Conservation (phyloP, 1,140 invertebrate genomes). For the Microplitis mediator region DNA sequence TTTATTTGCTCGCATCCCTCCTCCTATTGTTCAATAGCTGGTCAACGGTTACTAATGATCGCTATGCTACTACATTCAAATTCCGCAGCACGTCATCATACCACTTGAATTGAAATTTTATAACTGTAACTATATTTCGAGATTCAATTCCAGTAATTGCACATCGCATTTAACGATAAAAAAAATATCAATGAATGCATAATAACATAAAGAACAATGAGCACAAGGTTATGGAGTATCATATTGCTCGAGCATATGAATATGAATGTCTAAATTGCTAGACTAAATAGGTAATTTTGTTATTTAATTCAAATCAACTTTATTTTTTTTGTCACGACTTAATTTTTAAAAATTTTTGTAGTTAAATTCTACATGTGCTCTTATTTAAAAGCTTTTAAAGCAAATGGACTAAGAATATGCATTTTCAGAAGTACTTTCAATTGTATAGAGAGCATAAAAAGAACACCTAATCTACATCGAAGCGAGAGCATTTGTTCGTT, state of each 20-base stretch:
- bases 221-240: neutral
- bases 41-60: slow-evolving; percentile 36
- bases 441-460: slow-evolving; percentile 1
- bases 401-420: neutral
- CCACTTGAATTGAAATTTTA: neutral
- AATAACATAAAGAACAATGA: neutral
- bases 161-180: neutral
- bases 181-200: neutral
- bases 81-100: neutral
- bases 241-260: neutral
- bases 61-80: neutral
- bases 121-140: neutral
- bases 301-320: too few species aligned
- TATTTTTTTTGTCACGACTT: too few species aligned
- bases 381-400: neutral
- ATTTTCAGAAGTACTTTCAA: neutral
- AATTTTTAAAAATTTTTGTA: too few species aligned
- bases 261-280: neutral
- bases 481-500: slow-evolving; percentile 7
- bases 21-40: slow-evolving; percentile 27
- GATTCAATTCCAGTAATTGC: neutral
- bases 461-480: slow-evolving; percentile 9
- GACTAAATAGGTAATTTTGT: too few species aligned
- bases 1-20: slow-evolving; percentile 6
- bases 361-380: too few species aligned